These are phyloP conservation scores for Oreocharis arfaki DNA, from an alignment of 2,113 vertebrate species.

Conservation along the genomic window DNA sequence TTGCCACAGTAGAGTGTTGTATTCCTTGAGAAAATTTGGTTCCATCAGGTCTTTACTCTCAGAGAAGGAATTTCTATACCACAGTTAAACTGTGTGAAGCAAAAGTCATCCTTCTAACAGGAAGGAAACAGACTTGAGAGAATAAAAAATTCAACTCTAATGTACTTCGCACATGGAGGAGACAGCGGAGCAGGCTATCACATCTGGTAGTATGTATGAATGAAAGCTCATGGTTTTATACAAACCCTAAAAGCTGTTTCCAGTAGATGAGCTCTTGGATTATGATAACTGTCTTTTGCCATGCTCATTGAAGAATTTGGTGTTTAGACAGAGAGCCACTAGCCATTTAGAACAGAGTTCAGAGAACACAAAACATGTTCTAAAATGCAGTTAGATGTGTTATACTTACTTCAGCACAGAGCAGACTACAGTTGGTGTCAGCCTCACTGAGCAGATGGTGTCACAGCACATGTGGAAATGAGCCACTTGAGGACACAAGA, in stretches of 20 bases:
- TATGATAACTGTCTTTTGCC: neutral
- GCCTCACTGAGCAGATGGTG: neutral
- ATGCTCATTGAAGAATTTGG: neutral
- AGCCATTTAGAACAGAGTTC: neutral
- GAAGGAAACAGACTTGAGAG: neutral
- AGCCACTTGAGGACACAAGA: neutral
- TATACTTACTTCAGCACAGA: neutral
- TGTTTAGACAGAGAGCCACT: neutral
- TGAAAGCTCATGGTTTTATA: neutral
- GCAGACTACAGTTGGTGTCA: neutral
- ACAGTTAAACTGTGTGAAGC: neutral
- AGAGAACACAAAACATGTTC: neutral
- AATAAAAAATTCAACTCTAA: neutral
- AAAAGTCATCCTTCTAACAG: neutral
- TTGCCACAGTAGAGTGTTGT: neutral
- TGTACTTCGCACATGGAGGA: neutral
- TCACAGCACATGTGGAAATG: neutral
- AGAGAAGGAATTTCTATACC: neutral
- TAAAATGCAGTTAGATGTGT: neutral
- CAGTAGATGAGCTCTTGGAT: neutral
- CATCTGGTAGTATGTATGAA: neutral
- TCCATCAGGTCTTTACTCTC: neutral
- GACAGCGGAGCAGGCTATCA: rapidly evolving
- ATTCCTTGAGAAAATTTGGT: neutral
- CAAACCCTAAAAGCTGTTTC: neutral